These are phyloP conservation scores for Crotalus viridis DNA, from an alignment of 2,113 vertebrate genomes.

Conservation along the genomic window DNA sequence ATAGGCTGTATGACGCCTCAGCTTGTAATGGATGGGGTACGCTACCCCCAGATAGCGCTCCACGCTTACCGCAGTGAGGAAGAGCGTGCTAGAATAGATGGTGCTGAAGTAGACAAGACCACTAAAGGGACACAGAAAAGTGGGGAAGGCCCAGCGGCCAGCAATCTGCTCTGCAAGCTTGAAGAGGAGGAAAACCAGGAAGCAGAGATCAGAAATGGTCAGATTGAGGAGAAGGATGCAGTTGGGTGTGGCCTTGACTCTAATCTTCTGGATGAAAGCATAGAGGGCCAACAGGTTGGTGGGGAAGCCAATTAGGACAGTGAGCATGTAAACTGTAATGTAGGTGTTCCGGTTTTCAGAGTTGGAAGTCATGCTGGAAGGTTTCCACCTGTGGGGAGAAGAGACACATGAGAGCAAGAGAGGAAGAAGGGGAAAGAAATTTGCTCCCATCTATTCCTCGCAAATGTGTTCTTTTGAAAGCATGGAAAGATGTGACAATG, in stretches of 20 bases:
- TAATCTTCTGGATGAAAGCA: slow-evolving; percentile 79
- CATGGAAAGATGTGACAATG: neutral
- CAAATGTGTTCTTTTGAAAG: neutral
- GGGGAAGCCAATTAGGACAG: slow-evolving; percentile 82
- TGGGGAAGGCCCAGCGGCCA: slow-evolving; percentile 74
- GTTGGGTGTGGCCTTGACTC: slow-evolving; percentile 74
- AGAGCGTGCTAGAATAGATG: slow-evolving; percentile 86
- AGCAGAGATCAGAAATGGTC: slow-evolving; percentile 83
- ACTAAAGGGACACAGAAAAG: slow-evolving; percentile 74
- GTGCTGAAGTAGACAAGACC: slow-evolving; percentile 85
- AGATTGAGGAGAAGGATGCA: slow-evolving; percentile 88
- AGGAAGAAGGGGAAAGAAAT: no score
- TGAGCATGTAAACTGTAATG: slow-evolving; percentile 77
- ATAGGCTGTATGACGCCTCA: slow-evolving; percentile 73
- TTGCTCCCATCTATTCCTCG: neutral
- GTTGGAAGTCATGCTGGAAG: slow-evolving; percentile 7
- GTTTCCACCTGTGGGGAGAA: neutral
- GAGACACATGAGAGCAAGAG: neutral
- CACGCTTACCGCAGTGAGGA: slow-evolving; percentile 82
- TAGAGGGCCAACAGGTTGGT: slow-evolving; percentile 83
- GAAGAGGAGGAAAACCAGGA: slow-evolving; percentile 83
- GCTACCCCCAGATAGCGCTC: slow-evolving; percentile 88
- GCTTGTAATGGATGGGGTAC: slow-evolving; percentile 81
- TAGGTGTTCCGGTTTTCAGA: slow-evolving; percentile 57
- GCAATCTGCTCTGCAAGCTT: slow-evolving; percentile 76